Conservation (phyloP, 2,888 invertebrate species). For the Meandrusa payeni region DNA sequence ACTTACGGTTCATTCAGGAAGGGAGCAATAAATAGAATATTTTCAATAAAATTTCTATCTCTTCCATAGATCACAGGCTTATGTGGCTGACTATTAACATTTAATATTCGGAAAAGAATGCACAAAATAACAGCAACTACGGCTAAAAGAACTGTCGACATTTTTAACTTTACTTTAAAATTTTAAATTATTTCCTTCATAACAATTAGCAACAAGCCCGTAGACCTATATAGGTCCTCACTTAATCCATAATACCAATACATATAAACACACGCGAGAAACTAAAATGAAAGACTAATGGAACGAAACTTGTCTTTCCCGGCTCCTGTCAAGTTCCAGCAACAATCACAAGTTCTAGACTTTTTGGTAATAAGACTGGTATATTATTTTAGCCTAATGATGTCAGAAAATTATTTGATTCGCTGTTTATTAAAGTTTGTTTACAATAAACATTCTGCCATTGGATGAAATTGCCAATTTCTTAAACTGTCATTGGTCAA, state of each 20-base stretch:
- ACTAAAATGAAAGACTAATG: constrained; percentile 7
- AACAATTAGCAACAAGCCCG: too few species aligned
- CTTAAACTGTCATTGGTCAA: constrained; percentile 2
- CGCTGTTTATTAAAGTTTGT: neutral
- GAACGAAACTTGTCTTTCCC: constrained; percentile 7
- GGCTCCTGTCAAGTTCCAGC: too few species aligned
- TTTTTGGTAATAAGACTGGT: too few species aligned
- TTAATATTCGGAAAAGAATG: constrained; percentile 90
- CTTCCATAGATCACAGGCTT: constrained; percentile 89
- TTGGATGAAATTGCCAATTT: neutral
- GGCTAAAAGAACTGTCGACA: constrained; percentile 91
- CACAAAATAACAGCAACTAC: constrained; percentile 91
- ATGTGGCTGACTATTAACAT: constrained; percentile 91
- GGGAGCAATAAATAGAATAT: constrained; percentile 89
- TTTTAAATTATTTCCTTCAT: too few species aligned
- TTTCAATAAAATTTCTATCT: constrained; percentile 88
- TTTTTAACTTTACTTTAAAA: constrained; percentile 46
- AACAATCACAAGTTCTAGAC: neutral
- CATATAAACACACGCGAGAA: neutral
- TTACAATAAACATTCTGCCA: neutral
- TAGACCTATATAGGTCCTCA: too few species aligned
- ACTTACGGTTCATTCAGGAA: constrained; percentile 92
- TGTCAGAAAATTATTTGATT: neutral
- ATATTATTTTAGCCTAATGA: too few species aligned
- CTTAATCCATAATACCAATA: constrained; percentile 3